Evolutionary conservation across 2,797 vertebrate species (phyloP).

Genomic region (Ctenopoma kingsleyae): DNA sequence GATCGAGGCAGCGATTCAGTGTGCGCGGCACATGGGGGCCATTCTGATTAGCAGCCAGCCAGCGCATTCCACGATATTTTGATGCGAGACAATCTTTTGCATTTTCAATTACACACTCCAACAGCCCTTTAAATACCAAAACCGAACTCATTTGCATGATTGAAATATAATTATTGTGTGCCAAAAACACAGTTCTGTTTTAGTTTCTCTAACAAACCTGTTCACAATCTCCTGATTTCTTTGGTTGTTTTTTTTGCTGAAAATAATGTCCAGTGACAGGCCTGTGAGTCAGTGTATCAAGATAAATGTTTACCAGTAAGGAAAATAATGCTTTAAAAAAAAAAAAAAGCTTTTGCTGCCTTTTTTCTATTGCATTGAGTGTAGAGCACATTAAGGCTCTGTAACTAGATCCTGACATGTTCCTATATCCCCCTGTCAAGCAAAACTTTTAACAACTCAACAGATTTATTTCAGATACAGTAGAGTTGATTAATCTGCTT

Average conservation of each 20-base stretch:
- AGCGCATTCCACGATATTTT: constrained; percentile 81
- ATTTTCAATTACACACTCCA: constrained; percentile 90
- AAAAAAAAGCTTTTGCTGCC: constrained; percentile 22
- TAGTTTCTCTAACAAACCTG: constrained; percentile 75
- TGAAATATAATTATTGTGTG: constrained; percentile 86
- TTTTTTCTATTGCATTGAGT: constrained; percentile 18
- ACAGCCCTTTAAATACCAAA: constrained; percentile 86
- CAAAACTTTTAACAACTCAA: constrained; percentile 4
- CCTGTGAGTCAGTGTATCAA: constrained; percentile 29
- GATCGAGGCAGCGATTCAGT: constrained; percentile 78
- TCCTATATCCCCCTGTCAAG: neutral
- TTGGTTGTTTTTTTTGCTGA: constrained; percentile 29
- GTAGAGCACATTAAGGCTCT: neutral
- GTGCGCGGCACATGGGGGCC: constrained; percentile 64
- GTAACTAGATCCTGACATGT: neutral
- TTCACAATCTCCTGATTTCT: constrained; percentile 39
- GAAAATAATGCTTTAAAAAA: constrained; percentile 45
- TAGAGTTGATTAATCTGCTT: neutral
- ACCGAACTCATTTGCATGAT: constrained; percentile 87
- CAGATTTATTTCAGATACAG: neutral
- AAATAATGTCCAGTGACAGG: constrained; percentile 59
- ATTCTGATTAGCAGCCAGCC: constrained; percentile 84
- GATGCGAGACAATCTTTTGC: constrained; percentile 85
- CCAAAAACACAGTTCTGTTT: constrained; percentile 80
- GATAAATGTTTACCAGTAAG: constrained; percentile 51